Base-by-base conservation (phyloP, 64 coral and sea anemone species). In the Actinia equina region DNA sequence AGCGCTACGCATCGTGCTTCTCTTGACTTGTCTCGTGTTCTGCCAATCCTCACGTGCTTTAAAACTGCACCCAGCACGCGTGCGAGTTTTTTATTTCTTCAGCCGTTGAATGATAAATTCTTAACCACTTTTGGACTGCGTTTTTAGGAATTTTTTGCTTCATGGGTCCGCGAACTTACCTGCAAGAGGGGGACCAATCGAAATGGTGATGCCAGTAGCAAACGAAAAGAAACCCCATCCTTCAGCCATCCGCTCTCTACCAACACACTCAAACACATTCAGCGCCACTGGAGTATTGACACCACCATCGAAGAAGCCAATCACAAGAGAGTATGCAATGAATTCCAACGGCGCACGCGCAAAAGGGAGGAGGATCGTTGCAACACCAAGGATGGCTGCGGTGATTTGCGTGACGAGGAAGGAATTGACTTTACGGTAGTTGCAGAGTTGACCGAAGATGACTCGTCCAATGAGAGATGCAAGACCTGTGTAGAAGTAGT, bases 401-500 rank as follows among this genome's bases (percentile, higher is more conserved):
- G 86, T 52, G 26, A 81, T 49, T 26, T 88, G 91, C 14, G 77
- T 81, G 2, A 88, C 80, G 22, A 58, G 23, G 30, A 88, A 88
- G 8, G 91, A 15, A 65, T 79, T 84, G 23, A 93, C 44, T 71
- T 43, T 79, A 16, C 45, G 46, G 52, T 61, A 56, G 91, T 85
- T 85, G 45, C 91, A 88, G 3, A 83, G 3, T 17, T 84, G 43
- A 26, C 86, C 91, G 41, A 82, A 74, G 11, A 87, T 17, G 43
- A 87, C 17, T 10, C 91, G 80, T 45, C 79, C 80, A 27, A 88
- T 17, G 3, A 87, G 37, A 18, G 91, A 77, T 45, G 86, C 64
- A 3, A 88, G 41, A 37, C 86, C 91, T 49, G 25, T 52, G 42
- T 84, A 93, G 15, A 93, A 84, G 25, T 88, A 85, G 6, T 88